phyloP scores from a whole-genome alignment of 1,140 invertebrate species.

The Zaprionus vittiger region DNA sequence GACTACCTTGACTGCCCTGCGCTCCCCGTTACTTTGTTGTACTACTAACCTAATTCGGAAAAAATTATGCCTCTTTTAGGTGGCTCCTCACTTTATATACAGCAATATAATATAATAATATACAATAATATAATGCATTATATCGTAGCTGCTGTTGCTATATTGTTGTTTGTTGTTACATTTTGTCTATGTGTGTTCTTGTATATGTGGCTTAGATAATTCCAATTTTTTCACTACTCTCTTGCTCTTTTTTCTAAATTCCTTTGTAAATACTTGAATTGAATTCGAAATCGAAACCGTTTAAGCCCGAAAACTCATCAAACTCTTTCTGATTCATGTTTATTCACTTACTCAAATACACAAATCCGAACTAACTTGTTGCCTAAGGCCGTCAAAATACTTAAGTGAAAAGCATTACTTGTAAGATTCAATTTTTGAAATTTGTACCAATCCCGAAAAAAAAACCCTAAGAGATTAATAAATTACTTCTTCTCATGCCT shows the following conservation, averaged over 20 bases:
- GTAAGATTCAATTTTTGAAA: constrained; percentile 79
- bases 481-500: constrained; percentile 50
- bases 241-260: constrained; percentile 24
- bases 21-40: constrained; percentile 21
- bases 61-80: constrained; percentile 24
- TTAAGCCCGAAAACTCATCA: constrained; percentile 67
- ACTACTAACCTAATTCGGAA: constrained; percentile 46
- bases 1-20: constrained; percentile 28
- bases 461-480: constrained; percentile 74
- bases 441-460: constrained; percentile 50
- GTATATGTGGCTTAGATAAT: constrained; percentile 39
- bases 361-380: constrained; percentile 81
- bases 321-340: constrained; percentile 77
- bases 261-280: constrained; percentile 42
- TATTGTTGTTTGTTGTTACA: constrained; percentile 46
- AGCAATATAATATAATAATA: neutral
- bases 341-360: constrained; percentile 77
- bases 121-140: constrained; percentile 12
- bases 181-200: constrained; percentile 29
- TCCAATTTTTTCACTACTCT: constrained; percentile 22
- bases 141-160: constrained; percentile 49
- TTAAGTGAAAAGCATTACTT: constrained; percentile 76
- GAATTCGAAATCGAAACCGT: constrained; percentile 41
- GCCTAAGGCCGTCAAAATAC: constrained; percentile 82
- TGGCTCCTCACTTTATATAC: constrained; percentile 31